Evolutionary conservation across 2,888 invertebrate genomes (phyloP).

Genomic region (Conops quadrifasciatus): DNA sequence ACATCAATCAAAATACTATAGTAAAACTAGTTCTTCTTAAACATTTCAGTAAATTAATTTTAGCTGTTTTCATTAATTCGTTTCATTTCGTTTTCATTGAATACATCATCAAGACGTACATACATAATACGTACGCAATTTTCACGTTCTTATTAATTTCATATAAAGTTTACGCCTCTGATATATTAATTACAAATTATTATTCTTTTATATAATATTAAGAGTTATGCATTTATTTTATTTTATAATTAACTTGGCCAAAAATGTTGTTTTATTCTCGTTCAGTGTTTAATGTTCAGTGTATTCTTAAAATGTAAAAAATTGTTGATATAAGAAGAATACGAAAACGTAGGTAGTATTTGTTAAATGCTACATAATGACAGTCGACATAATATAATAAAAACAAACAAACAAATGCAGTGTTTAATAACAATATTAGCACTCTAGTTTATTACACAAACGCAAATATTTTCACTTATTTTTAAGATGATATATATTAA

Average conservation of each 20-base stretch:
- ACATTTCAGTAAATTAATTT: too few species aligned
- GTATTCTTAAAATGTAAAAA: background rate
- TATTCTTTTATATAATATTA: background rate
- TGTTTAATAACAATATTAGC: constrained; percentile 31
- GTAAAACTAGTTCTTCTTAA: constrained; percentile 17
- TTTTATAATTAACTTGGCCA: constrained; percentile 20
- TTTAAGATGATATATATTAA: constrained; percentile 13
- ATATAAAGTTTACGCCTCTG: constrained; percentile 16
- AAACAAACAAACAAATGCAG: constrained; percentile 20
- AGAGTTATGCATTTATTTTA: background rate
- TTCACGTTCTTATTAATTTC: background rate
- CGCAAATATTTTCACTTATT: constrained; percentile 31
- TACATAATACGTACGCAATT: background rate
- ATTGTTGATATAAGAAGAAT: background rate
- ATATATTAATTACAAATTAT: constrained; percentile 15
- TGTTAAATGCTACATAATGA: constrained; percentile 21
- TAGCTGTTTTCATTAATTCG: constrained; percentile 16
- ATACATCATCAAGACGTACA: constrained; percentile 3
- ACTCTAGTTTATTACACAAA: constrained; percentile 30
- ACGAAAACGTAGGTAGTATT: constrained; percentile 1
- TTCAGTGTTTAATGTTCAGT: too few species aligned
- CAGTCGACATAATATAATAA: constrained; percentile 11
- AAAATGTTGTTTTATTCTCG: constrained; percentile 20
- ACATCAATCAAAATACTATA: constrained; percentile 11
- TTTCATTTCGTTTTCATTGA: background rate